Base-by-base conservation (phyloP, 2,797 vertebrate genomes). In the Anguilla anguilla region DNA sequence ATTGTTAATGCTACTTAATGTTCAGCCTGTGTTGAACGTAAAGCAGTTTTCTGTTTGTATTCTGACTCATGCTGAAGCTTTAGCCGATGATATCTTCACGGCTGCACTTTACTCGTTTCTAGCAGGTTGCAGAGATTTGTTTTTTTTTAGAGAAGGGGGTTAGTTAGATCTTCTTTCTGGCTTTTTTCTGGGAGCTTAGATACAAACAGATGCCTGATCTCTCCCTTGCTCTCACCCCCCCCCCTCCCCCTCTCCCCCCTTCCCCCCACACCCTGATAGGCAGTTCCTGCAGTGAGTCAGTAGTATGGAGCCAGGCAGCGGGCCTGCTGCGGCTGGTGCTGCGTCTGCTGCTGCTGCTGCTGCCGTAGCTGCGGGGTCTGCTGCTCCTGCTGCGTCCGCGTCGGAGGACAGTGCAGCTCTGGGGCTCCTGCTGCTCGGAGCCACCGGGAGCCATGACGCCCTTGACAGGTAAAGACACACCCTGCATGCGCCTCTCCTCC, bases 251-350 rank as follows among this genome's bases (percentile, higher is more conserved):
- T 89, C 86, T n/a, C 86, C 87, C 72, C 53, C 69, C 83, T 74
- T 87, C 91, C 86, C 90, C 87, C 87, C 88, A 64, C 53, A 55
- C 83, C 77, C 88, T 92, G 90, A 94, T 93, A 94, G 95, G 88
- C 90, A 92, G 93, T 94, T 94, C 94, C 94, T 95, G 95, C 94
- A 93, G 95, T 93, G 94, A 93, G 91, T 92, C 95, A 92, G 93
- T 93, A 95, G 95, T 94, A 97, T 97, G 96, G 96, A 97, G 93
- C 93, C 95, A 93, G 94, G 94, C 93, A 95, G 95, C 72, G 92
- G 95, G 94, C 93, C 95, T 96, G 95, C 95, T 92, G 95, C 95
- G 94, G 95, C 94, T 94, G 95, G 5, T 64, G 19, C 22, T 25
- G 59, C 19, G 19, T 6, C 19, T 3, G 17, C 59, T 64, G 94